These are phyloP conservation scores for Polypedilum pembai DNA, from an alignment of 1,140 invertebrate species.

Conservation along the genomic window DNA sequence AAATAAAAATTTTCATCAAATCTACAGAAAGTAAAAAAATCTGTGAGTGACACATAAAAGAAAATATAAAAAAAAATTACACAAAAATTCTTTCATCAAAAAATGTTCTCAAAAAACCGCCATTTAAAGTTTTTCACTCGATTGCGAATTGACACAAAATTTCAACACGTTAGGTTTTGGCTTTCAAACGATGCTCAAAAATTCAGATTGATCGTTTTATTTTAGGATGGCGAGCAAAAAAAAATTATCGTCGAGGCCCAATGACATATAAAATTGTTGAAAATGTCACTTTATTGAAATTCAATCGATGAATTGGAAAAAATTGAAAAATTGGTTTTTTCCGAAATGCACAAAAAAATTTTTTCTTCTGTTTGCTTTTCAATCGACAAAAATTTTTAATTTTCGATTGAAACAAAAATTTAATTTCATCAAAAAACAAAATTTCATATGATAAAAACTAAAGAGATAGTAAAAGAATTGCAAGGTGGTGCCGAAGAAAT, in stretches of 20 bases:
- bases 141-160: no score
- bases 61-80: neutral
- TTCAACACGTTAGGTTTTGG: neutral
- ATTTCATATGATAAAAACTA: neutral
- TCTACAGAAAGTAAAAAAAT: no score
- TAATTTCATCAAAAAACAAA: neutral
- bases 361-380: neutral
- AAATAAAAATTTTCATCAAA: neutral
- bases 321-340: neutral
- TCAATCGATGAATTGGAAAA: neutral
- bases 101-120: slow-evolving; percentile 19
- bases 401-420: neutral
- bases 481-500: slow-evolving; percentile 20
- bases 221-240: neutral
- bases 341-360: neutral
- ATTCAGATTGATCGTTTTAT: slow-evolving; percentile 1
- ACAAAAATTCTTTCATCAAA: neutral
- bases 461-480: neutral
- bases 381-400: neutral
- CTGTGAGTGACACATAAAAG: neutral
- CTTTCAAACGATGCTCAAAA: slow-evolving; percentile 22
- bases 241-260: neutral
- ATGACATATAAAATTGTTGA: slow-evolving; percentile 9
- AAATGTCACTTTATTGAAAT: slow-evolving; percentile 22
- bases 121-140: slow-evolving; percentile 20